Percentiles rank a stretch among this genome's conserved stretches.
phyloP scores from a whole-genome alignment of 2,113 vertebrate genomes.

The Talpa occidentalis region DNA sequence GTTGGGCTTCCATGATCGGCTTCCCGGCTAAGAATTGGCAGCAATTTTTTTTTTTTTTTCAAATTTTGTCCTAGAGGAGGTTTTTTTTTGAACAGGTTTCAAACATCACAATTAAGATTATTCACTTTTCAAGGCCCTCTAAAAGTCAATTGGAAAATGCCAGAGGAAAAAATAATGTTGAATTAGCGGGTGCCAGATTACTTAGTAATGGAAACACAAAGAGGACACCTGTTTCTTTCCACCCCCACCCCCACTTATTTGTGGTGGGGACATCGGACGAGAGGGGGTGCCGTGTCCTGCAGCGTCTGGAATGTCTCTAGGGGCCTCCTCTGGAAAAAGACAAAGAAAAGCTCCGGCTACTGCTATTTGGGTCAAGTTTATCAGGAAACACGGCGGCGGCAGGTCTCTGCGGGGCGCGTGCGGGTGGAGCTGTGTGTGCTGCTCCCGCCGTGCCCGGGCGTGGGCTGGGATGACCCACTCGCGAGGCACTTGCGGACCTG shows the following conservation, averaged over 20 bases:
- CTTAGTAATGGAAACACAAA: constrained; percentile 45
- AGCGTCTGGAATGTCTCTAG: background rate
- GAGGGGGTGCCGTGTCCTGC: background rate
- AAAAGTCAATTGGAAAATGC: constrained; percentile 51
- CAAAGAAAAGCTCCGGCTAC: background rate
- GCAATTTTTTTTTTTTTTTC: background rate
- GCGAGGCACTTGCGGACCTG: background rate
- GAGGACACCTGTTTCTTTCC: constrained; percentile 3
- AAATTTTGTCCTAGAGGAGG: background rate
- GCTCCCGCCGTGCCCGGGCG: background rate
- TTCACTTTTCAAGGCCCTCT: constrained; percentile 24
- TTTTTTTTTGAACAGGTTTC: constrained; percentile 32
- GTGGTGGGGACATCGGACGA: background rate
- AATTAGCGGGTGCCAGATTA: background rate
- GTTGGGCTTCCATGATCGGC: constrained; percentile 27
- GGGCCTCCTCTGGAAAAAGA: background rate
- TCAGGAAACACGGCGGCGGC: accelerated
- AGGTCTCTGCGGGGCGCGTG: no score
- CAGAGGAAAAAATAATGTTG: background rate
- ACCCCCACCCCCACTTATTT: background rate
- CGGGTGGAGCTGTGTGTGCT: background rate
- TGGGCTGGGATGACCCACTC: background rate
- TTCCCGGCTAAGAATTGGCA: background rate
- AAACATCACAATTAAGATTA: constrained; percentile 63
- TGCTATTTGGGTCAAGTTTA: background rate